phyloP scores from a whole-genome alignment of 2,113 vertebrate genomes.

The pig (Sus scrofa) region T2T-Sscrofa CM000813.6:115045001-115045500 shows the following conservation, averaged over 20 bases:
- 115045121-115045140: not conserved
- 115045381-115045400: not conserved
- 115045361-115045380: not conserved
- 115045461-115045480: not conserved
- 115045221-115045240: not conserved
- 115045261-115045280: not conserved
- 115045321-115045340: not conserved
- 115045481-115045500: not conserved
- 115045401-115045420: not conserved
- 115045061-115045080: not conserved
- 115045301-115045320: not conserved
- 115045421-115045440: conserved; percentile 1
- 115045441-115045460: not conserved
- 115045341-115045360: conserved; percentile 10
- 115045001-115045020: not conserved
- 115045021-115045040: not conserved
- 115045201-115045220: not conserved
- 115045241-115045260: not conserved
- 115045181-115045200: conserved; percentile 38
- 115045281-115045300: not conserved
- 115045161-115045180: conserved; percentile 51
- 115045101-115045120: not conserved
- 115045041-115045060: not conserved
- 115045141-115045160: not conserved
- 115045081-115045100: not conserved